Percentiles rank a stretch among this genome's conserved stretches.
Conservation (phyloP, 2,797 vertebrate genomes). For the Catamblyrhynchus diadema region DNA sequence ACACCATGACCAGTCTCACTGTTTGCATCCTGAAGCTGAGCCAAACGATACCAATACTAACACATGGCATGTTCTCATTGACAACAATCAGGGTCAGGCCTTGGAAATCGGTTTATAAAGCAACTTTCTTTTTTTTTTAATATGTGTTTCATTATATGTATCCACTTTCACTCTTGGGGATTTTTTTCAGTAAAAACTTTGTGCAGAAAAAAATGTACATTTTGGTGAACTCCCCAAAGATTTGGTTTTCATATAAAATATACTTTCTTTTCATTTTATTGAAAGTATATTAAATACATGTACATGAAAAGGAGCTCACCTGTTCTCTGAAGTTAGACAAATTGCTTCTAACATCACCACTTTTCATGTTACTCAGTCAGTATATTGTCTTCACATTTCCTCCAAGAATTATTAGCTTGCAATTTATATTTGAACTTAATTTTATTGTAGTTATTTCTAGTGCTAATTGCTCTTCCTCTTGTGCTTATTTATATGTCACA, state of each 20-base stretch:
- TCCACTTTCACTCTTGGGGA: accelerated
- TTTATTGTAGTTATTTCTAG: neutral
- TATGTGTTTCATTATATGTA: accelerated
- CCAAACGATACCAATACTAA: neutral
- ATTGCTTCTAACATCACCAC: accelerated
- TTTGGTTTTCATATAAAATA: neutral
- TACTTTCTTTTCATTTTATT: neutral
- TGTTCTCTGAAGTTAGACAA: neutral
- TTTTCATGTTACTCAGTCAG: neutral
- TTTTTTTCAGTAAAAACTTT: neutral
- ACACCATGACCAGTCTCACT: neutral
- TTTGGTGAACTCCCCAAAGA: neutral
- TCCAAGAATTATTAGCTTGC: neutral
- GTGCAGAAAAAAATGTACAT: neutral
- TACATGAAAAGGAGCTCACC: neutral
- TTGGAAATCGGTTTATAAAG: neutral
- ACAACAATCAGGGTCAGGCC: neutral
- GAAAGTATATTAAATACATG: neutral
- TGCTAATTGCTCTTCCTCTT: neutral
- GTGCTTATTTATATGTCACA: neutral
- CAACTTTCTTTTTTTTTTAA: neutral
- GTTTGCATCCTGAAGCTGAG: neutral
- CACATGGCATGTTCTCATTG: neutral
- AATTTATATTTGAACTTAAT: neutral
- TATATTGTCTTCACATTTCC: neutral